Conservation (phyloP, 2,888 invertebrate genomes). For the Eulithis testata region DNA sequence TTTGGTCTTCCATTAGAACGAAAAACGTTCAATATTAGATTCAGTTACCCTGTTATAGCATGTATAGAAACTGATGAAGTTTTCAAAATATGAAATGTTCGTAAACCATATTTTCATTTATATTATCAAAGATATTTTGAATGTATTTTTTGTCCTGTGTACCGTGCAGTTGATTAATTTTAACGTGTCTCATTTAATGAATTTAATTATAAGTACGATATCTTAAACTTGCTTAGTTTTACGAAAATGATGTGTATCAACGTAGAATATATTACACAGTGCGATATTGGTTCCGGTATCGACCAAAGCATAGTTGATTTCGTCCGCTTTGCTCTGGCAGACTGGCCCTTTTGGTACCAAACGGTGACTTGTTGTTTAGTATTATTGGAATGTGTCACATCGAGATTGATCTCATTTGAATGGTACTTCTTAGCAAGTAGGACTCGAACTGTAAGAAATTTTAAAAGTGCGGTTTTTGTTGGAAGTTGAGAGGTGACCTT, state of each 20-base stretch:
- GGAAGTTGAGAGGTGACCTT: no score
- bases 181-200: slow-evolving; percentile 9
- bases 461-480: background rate
- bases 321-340: background rate
- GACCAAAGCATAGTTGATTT: background rate
- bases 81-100: background rate
- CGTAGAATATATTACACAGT: no score
- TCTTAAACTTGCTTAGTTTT: background rate
- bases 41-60: background rate
- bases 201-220: background rate
- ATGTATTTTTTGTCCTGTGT: slow-evolving; percentile 8
- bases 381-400: slow-evolving; percentile 48
- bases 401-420: slow-evolving; percentile 65
- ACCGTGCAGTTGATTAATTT: slow-evolving; percentile 30
- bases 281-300: background rate
- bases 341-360: no score
- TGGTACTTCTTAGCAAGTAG: slow-evolving; percentile 55
- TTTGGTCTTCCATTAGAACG: background rate
- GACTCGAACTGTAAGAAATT: slow-evolving; percentile 14
- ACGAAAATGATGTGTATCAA: background rate
- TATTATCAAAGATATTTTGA: background rate
- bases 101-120: background rate
- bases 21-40: background rate
- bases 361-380: slow-evolving; percentile 45
- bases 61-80: background rate